Percentiles rank a stretch among this genome's conserved stretches.
Evolutionary conservation across 2,797 vertebrate species (phyloP).

Genomic region (Gymnothorax javanicus): DNA sequence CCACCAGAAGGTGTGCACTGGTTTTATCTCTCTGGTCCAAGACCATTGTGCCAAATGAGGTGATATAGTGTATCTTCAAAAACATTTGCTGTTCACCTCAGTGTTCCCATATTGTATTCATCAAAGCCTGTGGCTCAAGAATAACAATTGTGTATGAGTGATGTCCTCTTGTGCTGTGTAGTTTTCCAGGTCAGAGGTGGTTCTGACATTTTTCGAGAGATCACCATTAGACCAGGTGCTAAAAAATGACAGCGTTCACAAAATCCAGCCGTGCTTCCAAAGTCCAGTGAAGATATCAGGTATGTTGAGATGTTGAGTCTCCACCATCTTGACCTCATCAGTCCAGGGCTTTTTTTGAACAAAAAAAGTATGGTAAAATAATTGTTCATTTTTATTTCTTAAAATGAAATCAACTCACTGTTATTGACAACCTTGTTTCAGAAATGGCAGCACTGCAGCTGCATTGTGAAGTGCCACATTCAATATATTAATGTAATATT

Average conservation of each 20-base stretch:
- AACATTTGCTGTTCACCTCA: background rate
- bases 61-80: background rate
- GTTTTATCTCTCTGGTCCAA: no score
- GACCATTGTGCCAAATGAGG: background rate
- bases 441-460: background rate
- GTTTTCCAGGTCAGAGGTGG: conserved; percentile 96
- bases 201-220: conserved; percentile 95
- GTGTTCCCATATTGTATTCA: background rate
- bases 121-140: background rate
- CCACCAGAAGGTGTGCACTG: no score
- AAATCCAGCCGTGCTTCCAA: conserved; percentile 93
- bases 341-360: background rate
- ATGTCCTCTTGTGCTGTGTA: conserved; percentile 50
- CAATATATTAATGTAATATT: background rate
- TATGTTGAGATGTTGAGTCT: conserved; percentile 52
- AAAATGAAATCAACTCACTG: no score
- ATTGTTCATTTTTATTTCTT: no score
- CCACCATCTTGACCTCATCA: background rate
- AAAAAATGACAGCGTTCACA: conserved; percentile 90
- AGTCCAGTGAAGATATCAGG: conserved; percentile 95
- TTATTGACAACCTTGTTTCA: background rate
- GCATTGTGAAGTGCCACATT: background rate
- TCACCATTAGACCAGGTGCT: conserved; percentile 94
- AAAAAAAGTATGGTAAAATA: no score
- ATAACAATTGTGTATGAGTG: background rate